A percentile compares a stretch with the other conserved stretches of the same genome.
Conservation (phyloP, 1,140 invertebrate genomes). For the Lordiphosa mommai region DNA sequence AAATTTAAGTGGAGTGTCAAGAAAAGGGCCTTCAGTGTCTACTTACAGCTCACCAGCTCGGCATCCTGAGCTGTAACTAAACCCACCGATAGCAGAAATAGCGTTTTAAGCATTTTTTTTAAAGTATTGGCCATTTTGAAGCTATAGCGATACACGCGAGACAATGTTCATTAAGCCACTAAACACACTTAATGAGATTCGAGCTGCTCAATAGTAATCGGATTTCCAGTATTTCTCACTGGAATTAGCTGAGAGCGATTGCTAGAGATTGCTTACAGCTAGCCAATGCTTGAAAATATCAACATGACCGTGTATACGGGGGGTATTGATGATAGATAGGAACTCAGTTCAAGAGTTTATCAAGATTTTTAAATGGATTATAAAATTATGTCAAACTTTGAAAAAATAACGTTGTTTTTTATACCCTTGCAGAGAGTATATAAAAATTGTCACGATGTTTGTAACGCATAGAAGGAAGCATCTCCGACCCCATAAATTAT, state of each 20-base stretch:
- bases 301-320: too few relatives aligned
- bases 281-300: too few relatives aligned
- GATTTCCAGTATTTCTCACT: not conserved
- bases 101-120: not conserved
- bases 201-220: not conserved
- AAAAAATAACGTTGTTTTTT: too few relatives aligned
- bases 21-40: not conserved
- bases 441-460: too few relatives aligned
- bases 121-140: too few relatives aligned
- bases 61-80: slow-evolving; percentile 11
- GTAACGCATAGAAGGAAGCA: too few relatives aligned
- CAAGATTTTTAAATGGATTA: too few relatives aligned
- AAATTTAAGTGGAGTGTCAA: not conserved
- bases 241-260: not conserved
- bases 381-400: too few relatives aligned
- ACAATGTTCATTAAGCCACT: not conserved
- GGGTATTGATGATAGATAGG: too few relatives aligned
- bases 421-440: too few relatives aligned
- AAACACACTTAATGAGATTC: not conserved
- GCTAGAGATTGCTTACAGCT: not conserved
- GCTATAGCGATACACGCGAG: not conserved
- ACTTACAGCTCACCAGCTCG: slow-evolving; percentile 28
- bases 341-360: too few relatives aligned
- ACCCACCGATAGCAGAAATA: not conserved
- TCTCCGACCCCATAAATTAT: too few relatives aligned